phyloP scores from a whole-genome alignment of 1,140 invertebrate genomes.

The Latrodectus geometricus region DNA sequence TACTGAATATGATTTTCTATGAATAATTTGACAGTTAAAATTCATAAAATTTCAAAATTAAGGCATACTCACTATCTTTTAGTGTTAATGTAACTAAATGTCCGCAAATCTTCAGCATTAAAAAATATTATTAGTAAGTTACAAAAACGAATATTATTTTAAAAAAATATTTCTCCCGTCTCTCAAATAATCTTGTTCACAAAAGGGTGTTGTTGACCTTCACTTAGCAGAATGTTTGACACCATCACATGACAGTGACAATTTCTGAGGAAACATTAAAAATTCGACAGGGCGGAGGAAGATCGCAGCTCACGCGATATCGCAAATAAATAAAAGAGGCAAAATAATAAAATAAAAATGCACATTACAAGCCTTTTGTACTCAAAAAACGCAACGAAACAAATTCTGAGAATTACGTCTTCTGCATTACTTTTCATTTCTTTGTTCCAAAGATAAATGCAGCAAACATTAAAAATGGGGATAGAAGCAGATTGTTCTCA shows the following conservation, averaged over 20 bases:
- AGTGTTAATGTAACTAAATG: too few relatives aligned
- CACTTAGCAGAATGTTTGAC: constrained; percentile 32
- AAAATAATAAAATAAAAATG: constrained; percentile 4
- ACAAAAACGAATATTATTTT: too few relatives aligned
- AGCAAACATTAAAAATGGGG: neutral
- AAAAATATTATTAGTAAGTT: too few relatives aligned
- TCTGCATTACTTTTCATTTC: neutral
- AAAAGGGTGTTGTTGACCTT: constrained; percentile 15
- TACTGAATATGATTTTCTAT: too few relatives aligned
- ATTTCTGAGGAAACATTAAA: constrained; percentile 47
- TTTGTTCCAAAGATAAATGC: neutral
- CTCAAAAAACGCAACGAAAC: constrained; percentile 24
- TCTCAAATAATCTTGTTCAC: neutral
- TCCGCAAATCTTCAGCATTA: too few relatives aligned
- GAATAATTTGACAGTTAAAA: too few relatives aligned
- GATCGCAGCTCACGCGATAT: constrained; percentile 33
- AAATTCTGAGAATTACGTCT: neutral
- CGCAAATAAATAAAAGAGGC: constrained; percentile 30
- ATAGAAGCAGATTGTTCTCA: too few relatives aligned
- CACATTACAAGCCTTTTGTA: constrained; percentile 28
- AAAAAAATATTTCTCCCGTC: neutral
- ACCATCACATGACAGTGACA: constrained; percentile 22
- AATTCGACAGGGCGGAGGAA: constrained; percentile 11
- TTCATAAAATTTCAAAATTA: too few relatives aligned
- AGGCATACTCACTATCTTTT: too few relatives aligned